A percentile compares a stretch with the other conserved stretches of the same genome.
Conservation (phyloP, 2,797 vertebrate species). For the Vipera ursinii region DNA sequence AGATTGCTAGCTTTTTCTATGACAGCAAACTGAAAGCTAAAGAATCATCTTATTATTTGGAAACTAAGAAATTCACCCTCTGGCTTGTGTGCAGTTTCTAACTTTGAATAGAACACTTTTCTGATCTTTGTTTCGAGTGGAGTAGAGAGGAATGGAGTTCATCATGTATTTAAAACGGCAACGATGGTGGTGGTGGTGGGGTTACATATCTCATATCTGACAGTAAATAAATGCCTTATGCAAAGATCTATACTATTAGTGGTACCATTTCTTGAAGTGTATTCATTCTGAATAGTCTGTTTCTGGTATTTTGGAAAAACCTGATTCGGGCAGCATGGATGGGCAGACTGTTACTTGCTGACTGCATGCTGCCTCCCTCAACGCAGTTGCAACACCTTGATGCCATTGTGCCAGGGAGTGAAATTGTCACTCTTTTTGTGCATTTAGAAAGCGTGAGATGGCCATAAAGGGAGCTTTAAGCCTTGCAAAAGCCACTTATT, state of each 20-base stretch:
- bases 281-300: neutral
- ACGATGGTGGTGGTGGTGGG: neutral
- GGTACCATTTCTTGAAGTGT: neutral
- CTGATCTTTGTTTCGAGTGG: neutral
- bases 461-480: neutral
- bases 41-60: neutral
- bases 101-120: neutral
- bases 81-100: neutral
- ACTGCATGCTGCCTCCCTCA: neutral
- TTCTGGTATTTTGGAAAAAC: neutral
- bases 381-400: neutral
- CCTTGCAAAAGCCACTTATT: neutral
- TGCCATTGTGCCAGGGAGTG: neutral
- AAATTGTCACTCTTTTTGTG: neutral
- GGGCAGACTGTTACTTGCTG: neutral
- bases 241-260: neutral
- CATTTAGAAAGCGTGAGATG: neutral
- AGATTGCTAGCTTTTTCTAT: neutral
- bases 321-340: neutral
- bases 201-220: neutral
- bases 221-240: neutral
- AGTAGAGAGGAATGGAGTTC: neutral
- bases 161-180: neutral
- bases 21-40: neutral
- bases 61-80: neutral